These are phyloP conservation scores for Boloria euphrosyne DNA, from an alignment of 2,888 invertebrate species.

Conservation along the genomic window DNA sequence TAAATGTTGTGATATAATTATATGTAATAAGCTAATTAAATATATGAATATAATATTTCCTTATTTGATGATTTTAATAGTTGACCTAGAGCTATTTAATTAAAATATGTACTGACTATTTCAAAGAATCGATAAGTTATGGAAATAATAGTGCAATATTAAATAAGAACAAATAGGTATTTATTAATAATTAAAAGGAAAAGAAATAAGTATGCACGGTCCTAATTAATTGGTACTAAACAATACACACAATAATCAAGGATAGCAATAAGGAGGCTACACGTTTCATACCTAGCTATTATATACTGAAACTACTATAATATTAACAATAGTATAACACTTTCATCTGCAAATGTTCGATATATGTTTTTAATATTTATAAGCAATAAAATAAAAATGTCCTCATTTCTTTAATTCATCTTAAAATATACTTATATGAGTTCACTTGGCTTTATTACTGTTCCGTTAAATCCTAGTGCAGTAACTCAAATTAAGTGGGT, in stretches of 20 bases:
- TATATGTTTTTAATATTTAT: too few species aligned
- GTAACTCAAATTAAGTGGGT: slow-evolving; percentile 17
- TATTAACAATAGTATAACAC: too few species aligned
- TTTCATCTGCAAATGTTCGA: too few species aligned
- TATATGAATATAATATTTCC: slow-evolving; percentile 4
- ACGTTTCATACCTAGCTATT: too few species aligned
- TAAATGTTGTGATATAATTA: too few species aligned
- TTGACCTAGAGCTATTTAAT: slow-evolving; percentile 1
- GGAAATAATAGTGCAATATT: slow-evolving; percentile 9
- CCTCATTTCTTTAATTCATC: too few species aligned
- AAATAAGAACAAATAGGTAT: slow-evolving; percentile 6
- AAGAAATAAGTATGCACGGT: background rate
- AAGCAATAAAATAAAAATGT: too few species aligned
- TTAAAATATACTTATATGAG: too few species aligned
- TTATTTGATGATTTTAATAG: slow-evolving; percentile 17
- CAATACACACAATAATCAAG: background rate
- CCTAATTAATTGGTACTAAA: slow-evolving; percentile 12
- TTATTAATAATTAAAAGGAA: slow-evolving; percentile 16
- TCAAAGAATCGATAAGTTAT: slow-evolving; percentile 15
- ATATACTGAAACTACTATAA: too few species aligned
- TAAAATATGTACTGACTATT: slow-evolving; percentile 4
- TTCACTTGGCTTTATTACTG: too few species aligned
- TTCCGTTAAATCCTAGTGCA: background rate
- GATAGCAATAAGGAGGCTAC: too few species aligned
- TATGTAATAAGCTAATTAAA: background rate